A percentile compares a stretch with the other conserved stretches of the same genome.
Evolutionary conservation across 2,113 vertebrate genomes (phyloP).

Genomic region (Melanostigma gelatinosum): DNA sequence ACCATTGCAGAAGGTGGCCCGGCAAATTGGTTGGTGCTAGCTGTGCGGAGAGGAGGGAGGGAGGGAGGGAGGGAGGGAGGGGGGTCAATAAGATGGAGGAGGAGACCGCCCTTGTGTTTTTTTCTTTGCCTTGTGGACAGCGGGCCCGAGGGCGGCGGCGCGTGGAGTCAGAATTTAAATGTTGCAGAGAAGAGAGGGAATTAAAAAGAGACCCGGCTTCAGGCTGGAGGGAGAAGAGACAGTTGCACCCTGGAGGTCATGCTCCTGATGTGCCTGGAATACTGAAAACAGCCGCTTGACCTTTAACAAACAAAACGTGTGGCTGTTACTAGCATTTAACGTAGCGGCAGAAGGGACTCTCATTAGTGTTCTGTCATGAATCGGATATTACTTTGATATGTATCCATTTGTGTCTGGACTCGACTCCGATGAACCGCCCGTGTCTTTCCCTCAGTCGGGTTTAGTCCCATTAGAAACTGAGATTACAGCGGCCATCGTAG

Average conservation of each 20-base stretch:
- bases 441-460: background rate
- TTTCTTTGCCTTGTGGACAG: conserved; percentile 58
- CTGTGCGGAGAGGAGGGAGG: background rate
- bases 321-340: background rate
- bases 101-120: background rate
- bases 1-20: conserved; percentile 50
- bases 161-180: conserved; percentile 41
- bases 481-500: conserved; percentile 36
- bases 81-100: conserved; percentile 66
- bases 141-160: conserved; percentile 25
- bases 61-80: too few relatives aligned
- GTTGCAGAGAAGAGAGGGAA: background rate
- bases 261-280: background rate
- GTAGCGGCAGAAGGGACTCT: background rate
- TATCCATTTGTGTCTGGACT: background rate
- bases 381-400: background rate
- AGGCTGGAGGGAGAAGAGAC: conserved; percentile 5
- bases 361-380: background rate
- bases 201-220: background rate
- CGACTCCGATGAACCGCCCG: conserved; percentile 2
- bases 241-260: conserved; percentile 16
- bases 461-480: conserved; percentile 11
- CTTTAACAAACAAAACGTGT: background rate
- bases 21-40: conserved; percentile 53
- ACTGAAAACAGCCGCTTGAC: conserved; percentile 27